phyloP scores from a whole-genome alignment of 1,140 invertebrate species.

The Drosophila tani region DNA sequence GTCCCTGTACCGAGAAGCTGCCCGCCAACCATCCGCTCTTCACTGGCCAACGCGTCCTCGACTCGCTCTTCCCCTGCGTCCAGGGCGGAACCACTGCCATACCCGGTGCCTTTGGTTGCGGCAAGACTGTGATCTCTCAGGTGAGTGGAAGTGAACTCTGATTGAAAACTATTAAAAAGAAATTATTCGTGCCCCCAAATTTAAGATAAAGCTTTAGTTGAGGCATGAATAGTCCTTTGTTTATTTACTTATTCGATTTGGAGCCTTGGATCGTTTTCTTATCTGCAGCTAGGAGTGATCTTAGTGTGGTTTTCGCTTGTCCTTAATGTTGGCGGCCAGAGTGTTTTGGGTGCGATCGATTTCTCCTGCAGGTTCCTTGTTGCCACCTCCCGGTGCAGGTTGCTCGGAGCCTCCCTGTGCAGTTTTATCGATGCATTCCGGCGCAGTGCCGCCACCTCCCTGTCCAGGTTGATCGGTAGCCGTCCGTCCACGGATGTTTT shows the following conservation, averaged over 20 bases:
- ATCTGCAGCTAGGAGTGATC: too few relatives aligned
- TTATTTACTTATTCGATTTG: neutral
- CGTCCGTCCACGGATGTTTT: too few relatives aligned
- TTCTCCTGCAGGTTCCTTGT: too few relatives aligned
- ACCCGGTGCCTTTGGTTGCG: conserved; percentile 96
- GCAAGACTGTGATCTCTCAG: conserved; percentile 97
- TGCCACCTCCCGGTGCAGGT: too few relatives aligned
- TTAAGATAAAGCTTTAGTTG: neutral
- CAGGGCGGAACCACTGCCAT: conserved; percentile 99
- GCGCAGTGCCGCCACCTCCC: too few relatives aligned
- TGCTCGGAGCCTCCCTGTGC: too few relatives aligned
- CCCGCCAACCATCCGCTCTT: conserved; percentile 99
- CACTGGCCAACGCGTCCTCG: conserved; percentile 98
- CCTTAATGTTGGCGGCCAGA: too few relatives aligned
- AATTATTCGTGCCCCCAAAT: neutral
- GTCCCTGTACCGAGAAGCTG: conserved; percentile 98
- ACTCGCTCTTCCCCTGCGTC: conserved; percentile 99
- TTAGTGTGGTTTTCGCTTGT: neutral
- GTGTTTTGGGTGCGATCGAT: too few relatives aligned
- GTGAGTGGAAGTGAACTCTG: conserved; percentile 76
- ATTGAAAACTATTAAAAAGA: conserved; percentile 82
- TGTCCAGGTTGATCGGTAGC: too few relatives aligned
- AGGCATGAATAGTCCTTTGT: neutral
- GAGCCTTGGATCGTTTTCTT: too few relatives aligned
- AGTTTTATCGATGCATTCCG: too few relatives aligned